Evolutionary conservation across 1,140 invertebrate genomes (phyloP).

Genomic region (Pseudomyrmex concolor): DNA sequence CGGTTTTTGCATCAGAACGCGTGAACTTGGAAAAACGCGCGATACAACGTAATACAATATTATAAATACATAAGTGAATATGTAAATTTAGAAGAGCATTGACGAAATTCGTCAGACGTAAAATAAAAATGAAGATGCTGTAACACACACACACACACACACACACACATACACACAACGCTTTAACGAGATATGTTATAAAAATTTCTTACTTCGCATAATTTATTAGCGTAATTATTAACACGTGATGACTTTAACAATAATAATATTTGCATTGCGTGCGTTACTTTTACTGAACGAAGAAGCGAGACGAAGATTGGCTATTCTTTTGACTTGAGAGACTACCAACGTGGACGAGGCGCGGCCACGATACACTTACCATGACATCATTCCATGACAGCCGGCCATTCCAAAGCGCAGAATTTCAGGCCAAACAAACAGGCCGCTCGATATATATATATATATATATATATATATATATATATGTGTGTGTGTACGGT

Average conservation of each 20-base stretch:
- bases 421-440: slow-evolving; percentile 83
- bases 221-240: background rate
- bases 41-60: slow-evolving; percentile 16
- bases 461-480: slow-evolving; percentile 47
- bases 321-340: slow-evolving; percentile 44
- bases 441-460: slow-evolving; percentile 74
- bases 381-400: slow-evolving; percentile 85
- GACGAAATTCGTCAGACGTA: no score
- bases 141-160: no score
- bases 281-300: slow-evolving; percentile 16
- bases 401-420: slow-evolving; percentile 80
- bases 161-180: no score
- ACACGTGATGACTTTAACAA: background rate
- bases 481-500: slow-evolving; percentile 51
- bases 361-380: slow-evolving; percentile 74
- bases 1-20: background rate
- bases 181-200: background rate
- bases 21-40: background rate
- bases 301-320: slow-evolving; percentile 27
- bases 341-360: slow-evolving; percentile 27
- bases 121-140: background rate
- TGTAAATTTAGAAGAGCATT: no score
- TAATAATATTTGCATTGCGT: background rate
- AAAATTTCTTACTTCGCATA: background rate
- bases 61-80: background rate